Evolutionary conservation across 2,797 vertebrate genomes (phyloP).

Genomic region (Lacerta viridis): DNA sequence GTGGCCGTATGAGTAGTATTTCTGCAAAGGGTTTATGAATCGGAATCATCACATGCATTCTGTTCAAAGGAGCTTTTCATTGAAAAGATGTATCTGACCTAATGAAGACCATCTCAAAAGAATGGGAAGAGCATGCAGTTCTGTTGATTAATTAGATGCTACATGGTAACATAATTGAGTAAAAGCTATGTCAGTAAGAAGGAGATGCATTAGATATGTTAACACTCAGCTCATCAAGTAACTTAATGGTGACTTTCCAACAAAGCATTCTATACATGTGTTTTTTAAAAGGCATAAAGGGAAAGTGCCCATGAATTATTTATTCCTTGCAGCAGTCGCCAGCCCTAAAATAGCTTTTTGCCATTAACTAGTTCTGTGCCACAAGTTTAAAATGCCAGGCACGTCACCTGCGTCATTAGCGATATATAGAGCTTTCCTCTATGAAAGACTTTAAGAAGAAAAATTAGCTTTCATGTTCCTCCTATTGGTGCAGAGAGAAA

Average conservation of each 20-base stretch:
- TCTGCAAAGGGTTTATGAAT: not conserved
- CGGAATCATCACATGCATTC: not conserved
- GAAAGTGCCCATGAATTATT: slow-evolving; percentile 45
- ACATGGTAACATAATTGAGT: not conserved
- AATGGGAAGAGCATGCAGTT: slow-evolving; percentile 33
- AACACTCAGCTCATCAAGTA: not conserved
- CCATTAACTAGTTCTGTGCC: slow-evolving; percentile 35
- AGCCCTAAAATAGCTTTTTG: slow-evolving; percentile 28
- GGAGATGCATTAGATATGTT: slow-evolving; percentile 41
- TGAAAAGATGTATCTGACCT: slow-evolving; percentile 29
- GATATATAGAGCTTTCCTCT: slow-evolving; percentile 21
- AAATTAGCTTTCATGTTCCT: not conserved
- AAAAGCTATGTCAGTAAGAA: slow-evolving; percentile 10
- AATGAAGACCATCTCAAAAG: slow-evolving; percentile 51
- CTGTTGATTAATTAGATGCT: slow-evolving; percentile 59
- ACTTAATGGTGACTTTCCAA: slow-evolving; percentile 45
- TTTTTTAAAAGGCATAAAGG: slow-evolving; percentile 6
- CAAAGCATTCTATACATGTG: not conserved
- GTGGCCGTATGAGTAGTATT: not conserved
- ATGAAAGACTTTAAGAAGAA: slow-evolving; percentile 9
- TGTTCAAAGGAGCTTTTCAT: slow-evolving; percentile 39
- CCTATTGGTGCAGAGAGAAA: not conserved
- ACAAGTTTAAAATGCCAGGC: accelerated
- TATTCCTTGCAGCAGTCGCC: slow-evolving; percentile 53
- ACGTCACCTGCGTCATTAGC: slow-evolving; percentile 26